Conservation (phyloP, 2,888 invertebrate species). For the Dermolepida albohirtum region DNA sequence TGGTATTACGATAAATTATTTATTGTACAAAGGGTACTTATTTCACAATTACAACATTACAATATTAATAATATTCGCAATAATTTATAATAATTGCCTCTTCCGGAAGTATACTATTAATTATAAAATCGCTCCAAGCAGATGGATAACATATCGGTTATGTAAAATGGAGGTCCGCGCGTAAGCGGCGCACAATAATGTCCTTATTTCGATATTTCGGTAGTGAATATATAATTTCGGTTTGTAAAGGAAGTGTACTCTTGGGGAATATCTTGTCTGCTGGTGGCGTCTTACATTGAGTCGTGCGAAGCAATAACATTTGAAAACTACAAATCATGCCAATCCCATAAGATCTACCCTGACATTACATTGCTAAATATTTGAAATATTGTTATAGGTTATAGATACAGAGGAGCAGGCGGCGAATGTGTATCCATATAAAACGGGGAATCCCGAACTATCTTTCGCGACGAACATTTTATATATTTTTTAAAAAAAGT, state of each 20-base stretch:
- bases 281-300: slow-evolving; percentile 45
- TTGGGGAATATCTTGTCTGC: slow-evolving; percentile 47
- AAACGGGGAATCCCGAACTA: slow-evolving; percentile 14
- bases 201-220: slow-evolving; percentile 34
- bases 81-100: slow-evolving; percentile 15
- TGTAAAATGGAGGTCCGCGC: slow-evolving; percentile 24
- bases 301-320: slow-evolving; percentile 59
- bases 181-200: slow-evolving; percentile 20
- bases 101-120: slow-evolving; percentile 2
- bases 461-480: slow-evolving; percentile 11
- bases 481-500: background rate
- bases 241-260: slow-evolving; percentile 48
- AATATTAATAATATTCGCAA: background rate
- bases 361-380: slow-evolving; percentile 54
- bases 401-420: slow-evolving; percentile 43
- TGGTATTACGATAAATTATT: too few species aligned
- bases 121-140: slow-evolving; percentile 1
- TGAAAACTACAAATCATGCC: slow-evolving; percentile 65
- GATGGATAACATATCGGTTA: slow-evolving; percentile 33
- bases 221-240: slow-evolving; percentile 47
- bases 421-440: slow-evolving; percentile 14
- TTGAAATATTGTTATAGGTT: slow-evolving; percentile 56
- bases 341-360: slow-evolving; percentile 63
- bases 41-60: too few species aligned
- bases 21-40: too few species aligned